Conservation (phyloP, 2,888 invertebrate genomes). For the Seira musarum region DNA sequence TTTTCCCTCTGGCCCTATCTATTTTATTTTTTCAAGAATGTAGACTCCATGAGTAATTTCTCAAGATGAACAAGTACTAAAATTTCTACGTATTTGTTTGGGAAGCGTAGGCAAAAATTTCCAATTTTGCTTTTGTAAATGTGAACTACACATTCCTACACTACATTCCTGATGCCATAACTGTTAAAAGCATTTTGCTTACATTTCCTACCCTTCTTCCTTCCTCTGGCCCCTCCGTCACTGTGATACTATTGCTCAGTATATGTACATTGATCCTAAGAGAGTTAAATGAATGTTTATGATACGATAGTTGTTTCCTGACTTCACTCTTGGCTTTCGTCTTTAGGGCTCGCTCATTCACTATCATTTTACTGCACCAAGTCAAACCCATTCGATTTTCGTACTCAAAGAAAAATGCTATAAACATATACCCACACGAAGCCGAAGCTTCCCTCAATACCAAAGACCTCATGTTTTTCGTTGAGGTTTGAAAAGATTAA, state of each 20-base stretch:
- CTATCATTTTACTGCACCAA: too few species aligned
- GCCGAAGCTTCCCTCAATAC: too few species aligned
- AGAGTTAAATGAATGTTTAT: slow-evolving; percentile 7
- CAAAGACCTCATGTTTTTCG: background rate
- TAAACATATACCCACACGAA: background rate
- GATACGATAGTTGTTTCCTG: background rate
- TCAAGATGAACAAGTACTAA: background rate
- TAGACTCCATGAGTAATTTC: slow-evolving; percentile 6
- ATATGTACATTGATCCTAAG: background rate
- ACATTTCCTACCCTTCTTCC: slow-evolving; percentile 4
- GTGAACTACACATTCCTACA: background rate
- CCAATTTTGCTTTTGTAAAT: background rate
- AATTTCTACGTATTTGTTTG: background rate
- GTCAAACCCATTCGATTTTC: too few species aligned
- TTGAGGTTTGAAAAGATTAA: background rate
- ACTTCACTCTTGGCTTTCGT: background rate
- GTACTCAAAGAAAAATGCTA: background rate
- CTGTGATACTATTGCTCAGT: background rate
- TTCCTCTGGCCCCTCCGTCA: background rate
- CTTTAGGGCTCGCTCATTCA: background rate
- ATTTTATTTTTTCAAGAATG: slow-evolving; percentile 1
- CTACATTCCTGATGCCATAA: background rate
- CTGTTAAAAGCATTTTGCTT: background rate
- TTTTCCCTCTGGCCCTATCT: background rate
- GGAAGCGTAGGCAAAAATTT: background rate